Percentiles rank a stretch among this genome's conserved stretches.
Evolutionary conservation across 1,140 invertebrate genomes (phyloP).

Genomic region (Leguminivora glycinivorella): DNA sequence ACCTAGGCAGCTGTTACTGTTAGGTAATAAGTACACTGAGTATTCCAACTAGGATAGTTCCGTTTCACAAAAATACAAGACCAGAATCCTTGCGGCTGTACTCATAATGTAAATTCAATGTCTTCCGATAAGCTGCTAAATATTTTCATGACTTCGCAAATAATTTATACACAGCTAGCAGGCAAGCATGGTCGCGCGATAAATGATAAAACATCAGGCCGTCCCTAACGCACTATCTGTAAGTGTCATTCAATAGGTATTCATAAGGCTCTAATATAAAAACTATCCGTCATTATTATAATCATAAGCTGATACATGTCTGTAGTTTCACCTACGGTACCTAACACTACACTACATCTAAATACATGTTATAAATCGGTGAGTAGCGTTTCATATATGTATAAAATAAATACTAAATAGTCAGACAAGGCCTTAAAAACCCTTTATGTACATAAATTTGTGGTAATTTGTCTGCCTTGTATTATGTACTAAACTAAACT

Average conservation of each 20-base stretch:
- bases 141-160: no score
- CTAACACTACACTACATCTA: conserved; percentile 57
- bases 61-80: background rate
- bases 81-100: background rate
- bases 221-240: background rate
- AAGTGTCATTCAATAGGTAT: conserved; percentile 9
- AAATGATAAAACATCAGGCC: background rate
- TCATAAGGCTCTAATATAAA: conserved; percentile 66
- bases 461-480: no score
- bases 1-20: background rate
- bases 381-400: background rate
- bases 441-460: no score
- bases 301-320: conserved; percentile 64
- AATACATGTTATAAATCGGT: conserved; percentile 63
- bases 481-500: no score
- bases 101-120: background rate
- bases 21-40: background rate
- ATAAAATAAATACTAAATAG: no score
- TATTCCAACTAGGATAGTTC: background rate
- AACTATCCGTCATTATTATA: conserved; percentile 63
- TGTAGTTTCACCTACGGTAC: conserved; percentile 46
- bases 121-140: no score
- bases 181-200: no score
- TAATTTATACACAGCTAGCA: no score
- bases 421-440: no score